phyloP scores from a whole-genome alignment of 2,888 invertebrate genomes.

The Steinernema carpocapsae region DNA sequence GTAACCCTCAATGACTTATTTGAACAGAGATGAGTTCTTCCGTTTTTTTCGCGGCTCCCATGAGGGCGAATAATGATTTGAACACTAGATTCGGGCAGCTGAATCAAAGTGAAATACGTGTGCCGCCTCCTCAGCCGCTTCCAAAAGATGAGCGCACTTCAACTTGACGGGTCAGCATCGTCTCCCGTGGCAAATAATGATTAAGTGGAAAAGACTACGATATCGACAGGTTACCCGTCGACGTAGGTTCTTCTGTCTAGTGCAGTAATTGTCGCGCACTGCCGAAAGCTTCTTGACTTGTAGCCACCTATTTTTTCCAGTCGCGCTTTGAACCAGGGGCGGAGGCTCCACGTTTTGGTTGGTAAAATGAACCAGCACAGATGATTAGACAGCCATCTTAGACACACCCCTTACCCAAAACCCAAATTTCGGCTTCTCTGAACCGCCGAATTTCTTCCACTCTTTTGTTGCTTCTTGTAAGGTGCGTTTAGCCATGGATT shows the following conservation, averaged over 20 bases:
- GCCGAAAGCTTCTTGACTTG: not conserved
- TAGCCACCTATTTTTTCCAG: constrained; percentile 8
- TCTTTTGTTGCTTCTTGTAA: too few relatives aligned
- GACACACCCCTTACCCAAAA: too few relatives aligned
- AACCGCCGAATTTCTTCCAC: too few relatives aligned
- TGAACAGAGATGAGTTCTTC: constrained; percentile 22
- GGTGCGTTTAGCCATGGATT: not conserved
- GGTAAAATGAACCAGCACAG: not conserved
- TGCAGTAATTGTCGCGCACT: not conserved
- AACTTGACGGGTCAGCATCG: constrained; percentile 7
- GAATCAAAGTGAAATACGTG: not conserved
- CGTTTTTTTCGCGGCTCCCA: not conserved
- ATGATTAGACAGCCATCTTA: not conserved
- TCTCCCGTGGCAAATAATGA: constrained; percentile 26
- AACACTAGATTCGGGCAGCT: not conserved
- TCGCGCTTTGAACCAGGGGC: not conserved
- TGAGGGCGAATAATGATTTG: not conserved
- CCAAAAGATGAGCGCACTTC: not conserved
- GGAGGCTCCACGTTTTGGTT: not conserved
- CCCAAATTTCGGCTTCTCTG: too few relatives aligned
- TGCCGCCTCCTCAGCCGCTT: not conserved
- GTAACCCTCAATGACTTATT: not conserved
- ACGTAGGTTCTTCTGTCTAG: constrained; percentile 11
- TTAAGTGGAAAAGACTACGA: constrained; percentile 13
- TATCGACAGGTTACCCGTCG: constrained; percentile 28